Base-by-base conservation (phyloP, 2,797 vertebrate species). In the Characodon lateralis region DNA sequence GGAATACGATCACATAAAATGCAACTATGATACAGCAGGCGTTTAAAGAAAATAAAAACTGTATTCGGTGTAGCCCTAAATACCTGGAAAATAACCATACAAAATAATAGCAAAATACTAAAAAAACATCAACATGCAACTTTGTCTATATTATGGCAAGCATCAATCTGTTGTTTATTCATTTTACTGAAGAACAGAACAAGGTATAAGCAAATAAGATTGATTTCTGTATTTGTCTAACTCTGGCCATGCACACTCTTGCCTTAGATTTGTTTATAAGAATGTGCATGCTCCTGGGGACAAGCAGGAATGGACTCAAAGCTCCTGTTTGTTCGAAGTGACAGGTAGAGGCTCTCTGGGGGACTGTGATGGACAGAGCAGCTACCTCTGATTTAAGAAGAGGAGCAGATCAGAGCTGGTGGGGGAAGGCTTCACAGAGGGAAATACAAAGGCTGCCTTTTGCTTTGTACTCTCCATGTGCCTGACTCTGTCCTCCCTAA, bases 321-420 rank as follows among this genome's bases (percentile, higher is more conserved):
- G 89, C 86, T 82, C 78, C 73, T 71, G 83, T 85, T 90, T 79
- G 87, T 89, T 76, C 9, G 61, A 81, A 91, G 88, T 94, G 93
- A 94, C 91, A 94, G 92, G 90, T 92, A 92, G 90, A 81, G 78
- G 70, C 78, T 91, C 91, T 91, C 90, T 73, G 73, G 91, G 90
- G 89, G 85, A 51, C 82, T 80, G 83, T 93, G 94, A 94, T 88
- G 93, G 93, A 91, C 92, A 84, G 86, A 91, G 85, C 80, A 84
- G 82, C 84, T 89, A 80, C 74, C 86, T 92, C 71, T 89, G 88
- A 92, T 91, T 90, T 91, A 89, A 87, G 86, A 77, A 85, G 87
- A 89, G 76, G 88, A 61, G 41, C 76, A 80, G 91, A 94, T 93
- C 89, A 90, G 84, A 93, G 89, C 76, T 73, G 31, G 61, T 69